Conservation (phyloP, 1,140 invertebrate species). For the Tetramorium simillimum region DNA sequence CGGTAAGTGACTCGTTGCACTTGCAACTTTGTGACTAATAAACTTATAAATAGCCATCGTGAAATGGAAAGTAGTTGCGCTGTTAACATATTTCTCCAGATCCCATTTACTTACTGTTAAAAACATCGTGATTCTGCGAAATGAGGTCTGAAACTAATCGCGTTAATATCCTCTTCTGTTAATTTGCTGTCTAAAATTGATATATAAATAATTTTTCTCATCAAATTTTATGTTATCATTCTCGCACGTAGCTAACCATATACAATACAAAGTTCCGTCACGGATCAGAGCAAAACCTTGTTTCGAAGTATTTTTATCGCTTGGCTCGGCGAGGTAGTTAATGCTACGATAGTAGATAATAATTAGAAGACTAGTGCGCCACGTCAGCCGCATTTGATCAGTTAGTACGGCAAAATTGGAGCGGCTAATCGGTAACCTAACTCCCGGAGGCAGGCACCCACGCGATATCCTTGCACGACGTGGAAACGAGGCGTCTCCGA, state of each 20-base stretch:
- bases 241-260: not conserved
- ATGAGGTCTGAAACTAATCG: not conserved
- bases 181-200: not conserved
- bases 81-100: constrained; percentile 22
- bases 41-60: constrained; percentile 51
- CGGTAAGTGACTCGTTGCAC: constrained; percentile 45
- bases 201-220: not conserved
- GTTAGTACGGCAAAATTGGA: constrained; percentile 39
- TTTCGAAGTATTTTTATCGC: not conserved
- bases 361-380: constrained; percentile 25
- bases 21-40: constrained; percentile 54
- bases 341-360: constrained; percentile 9
- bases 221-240: not conserved
- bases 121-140: not conserved
- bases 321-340: not conserved
- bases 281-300: not conserved
- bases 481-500: constrained; percentile 47
- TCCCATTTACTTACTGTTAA: not conserved
- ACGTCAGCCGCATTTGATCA: constrained; percentile 32
- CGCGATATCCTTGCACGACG: constrained; percentile 46
- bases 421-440: constrained; percentile 52
- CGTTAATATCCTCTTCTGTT: not conserved
- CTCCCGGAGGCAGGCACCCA: constrained; percentile 35
- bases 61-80: constrained; percentile 45
- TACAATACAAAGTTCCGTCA: not conserved